Evolutionary conservation across 2,888 invertebrate species (phyloP).

Genomic region (Lymantria monacha): DNA sequence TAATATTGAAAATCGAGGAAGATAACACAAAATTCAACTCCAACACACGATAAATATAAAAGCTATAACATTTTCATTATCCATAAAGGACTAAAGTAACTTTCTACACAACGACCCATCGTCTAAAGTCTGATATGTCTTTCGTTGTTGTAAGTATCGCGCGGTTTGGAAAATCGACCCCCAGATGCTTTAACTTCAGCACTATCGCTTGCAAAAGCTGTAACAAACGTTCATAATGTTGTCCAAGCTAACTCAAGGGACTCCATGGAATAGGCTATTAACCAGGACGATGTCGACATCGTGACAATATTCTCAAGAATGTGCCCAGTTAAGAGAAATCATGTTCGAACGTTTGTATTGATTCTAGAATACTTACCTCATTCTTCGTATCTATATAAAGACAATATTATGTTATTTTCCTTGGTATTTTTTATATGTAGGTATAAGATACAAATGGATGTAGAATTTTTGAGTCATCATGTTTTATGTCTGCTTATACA

Average conservation of each 20-base stretch:
- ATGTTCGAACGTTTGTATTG: conserved; percentile 40
- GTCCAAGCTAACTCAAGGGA: conserved; percentile 38
- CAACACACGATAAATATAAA: conserved; percentile 15
- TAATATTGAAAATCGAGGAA: no score
- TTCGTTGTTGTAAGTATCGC: conserved; percentile 19
- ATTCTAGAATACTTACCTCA: conserved; percentile 43
- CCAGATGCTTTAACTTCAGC: conserved; percentile 30
- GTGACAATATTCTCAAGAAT: conserved; percentile 52
- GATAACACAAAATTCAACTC: neutral
- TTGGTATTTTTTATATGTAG: conserved; percentile 8
- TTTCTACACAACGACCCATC: conserved; percentile 12
- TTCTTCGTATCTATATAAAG: neutral
- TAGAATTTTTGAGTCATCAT: no score
- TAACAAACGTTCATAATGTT: conserved; percentile 49
- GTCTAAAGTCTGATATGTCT: conserved; percentile 15
- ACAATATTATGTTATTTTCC: neutral
- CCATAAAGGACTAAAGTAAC: conserved; percentile 8
- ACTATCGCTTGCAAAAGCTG: conserved; percentile 37
- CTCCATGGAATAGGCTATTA: conserved; percentile 45
- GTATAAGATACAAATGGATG: no score
- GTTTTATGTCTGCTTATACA: no score
- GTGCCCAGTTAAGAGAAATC: conserved; percentile 38
- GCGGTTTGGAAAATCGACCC: conserved; percentile 35
- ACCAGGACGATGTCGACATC: conserved; percentile 35
- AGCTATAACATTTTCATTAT: conserved; percentile 17